phyloP scores from a whole-genome alignment of 2,113 vertebrate genomes.

The Etia nguti region DNA sequence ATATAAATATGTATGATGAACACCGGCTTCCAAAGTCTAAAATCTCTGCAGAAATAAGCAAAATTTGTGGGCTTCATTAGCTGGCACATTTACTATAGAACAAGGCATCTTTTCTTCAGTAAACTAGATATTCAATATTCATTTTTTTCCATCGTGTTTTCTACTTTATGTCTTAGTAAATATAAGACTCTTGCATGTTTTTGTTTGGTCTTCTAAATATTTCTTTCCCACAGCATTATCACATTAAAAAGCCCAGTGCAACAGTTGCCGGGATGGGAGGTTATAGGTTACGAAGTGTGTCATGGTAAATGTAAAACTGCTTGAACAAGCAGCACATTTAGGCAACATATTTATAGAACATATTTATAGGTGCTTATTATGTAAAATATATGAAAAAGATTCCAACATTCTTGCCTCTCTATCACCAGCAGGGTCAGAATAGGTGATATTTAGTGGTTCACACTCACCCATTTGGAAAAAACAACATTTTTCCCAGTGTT shows the following conservation, averaged over 20 bases:
- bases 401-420: background rate
- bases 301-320: background rate
- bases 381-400: background rate
- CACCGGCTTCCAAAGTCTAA: background rate
- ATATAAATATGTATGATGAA: background rate
- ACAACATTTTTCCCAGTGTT: background rate
- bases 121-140: background rate
- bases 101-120: background rate
- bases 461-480: background rate
- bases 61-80: background rate
- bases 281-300: background rate
- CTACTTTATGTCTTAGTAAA: background rate
- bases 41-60: background rate
- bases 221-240: background rate
- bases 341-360: background rate
- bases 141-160: background rate
- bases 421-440: background rate
- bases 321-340: background rate
- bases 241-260: background rate
- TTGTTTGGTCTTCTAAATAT: background rate
- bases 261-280: background rate
- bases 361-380: background rate
- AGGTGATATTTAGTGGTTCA: conserved; percentile 20
- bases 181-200: background rate
- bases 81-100: background rate